Evolutionary conservation across 1,140 invertebrate species (phyloP).

Genomic region (Drosophila rufa): DNA sequence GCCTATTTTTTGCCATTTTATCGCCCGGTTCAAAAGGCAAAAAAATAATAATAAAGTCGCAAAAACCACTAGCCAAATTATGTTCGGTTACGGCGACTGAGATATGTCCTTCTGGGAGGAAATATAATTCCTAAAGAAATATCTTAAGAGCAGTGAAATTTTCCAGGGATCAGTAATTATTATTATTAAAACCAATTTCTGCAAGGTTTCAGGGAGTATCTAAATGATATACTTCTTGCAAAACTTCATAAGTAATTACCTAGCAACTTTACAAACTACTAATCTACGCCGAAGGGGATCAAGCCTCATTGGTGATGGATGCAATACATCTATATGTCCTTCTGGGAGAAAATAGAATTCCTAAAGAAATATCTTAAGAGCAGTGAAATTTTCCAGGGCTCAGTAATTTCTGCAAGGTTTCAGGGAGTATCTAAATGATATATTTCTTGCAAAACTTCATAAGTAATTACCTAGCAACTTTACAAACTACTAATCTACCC

Average conservation of each 20-base stretch:
- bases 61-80: conserved; percentile 32
- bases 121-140: background rate
- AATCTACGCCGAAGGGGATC: conserved; percentile 1
- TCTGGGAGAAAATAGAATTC: too few relatives aligned
- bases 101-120: conserved; percentile 5
- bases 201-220: background rate
- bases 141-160: background rate
- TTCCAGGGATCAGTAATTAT: background rate
- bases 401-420: background rate
- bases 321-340: too few relatives aligned
- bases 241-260: background rate
- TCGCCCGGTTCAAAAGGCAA: conserved; percentile 67
- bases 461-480: background rate
- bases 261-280: background rate
- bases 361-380: background rate
- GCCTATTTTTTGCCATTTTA: conserved; percentile 51
- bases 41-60: conserved; percentile 57
- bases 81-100: conserved; percentile 16
- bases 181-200: background rate
- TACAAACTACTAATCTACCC: background rate
- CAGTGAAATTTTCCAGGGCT: background rate
- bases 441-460: too few relatives aligned
- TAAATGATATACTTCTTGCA: too few relatives aligned
- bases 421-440: too few relatives aligned
- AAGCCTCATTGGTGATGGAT: background rate